These are phyloP conservation scores for Lindbergichthys nudifrons DNA, from an alignment of 2,797 vertebrate genomes.

Conservation along the genomic window DNA sequence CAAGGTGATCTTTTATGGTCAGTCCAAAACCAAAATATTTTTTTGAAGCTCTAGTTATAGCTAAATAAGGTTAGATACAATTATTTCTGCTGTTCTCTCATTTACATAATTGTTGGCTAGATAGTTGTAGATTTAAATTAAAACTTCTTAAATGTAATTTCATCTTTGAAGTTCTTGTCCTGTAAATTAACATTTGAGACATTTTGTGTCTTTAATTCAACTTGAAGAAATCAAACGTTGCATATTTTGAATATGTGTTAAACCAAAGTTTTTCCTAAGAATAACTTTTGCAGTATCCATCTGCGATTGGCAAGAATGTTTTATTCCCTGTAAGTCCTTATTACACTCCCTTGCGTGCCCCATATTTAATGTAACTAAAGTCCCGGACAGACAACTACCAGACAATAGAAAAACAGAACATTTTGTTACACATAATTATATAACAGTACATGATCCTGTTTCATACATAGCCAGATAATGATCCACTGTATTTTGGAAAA, in stretches of 20 bases:
- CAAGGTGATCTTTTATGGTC: no score
- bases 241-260: no score
- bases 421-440: not conserved
- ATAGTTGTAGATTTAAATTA: not conserved
- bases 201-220: no score
- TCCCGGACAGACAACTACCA: not conserved
- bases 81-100: not conserved
- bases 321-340: not conserved
- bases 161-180: not conserved
- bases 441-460: not conserved
- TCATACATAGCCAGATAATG: not conserved
- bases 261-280: not conserved
- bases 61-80: no score
- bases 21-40: no score
- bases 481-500: constrained; percentile 44
- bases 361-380: not conserved
- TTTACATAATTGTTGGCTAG: not conserved
- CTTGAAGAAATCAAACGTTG: no score
- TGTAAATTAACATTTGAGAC: not conserved
- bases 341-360: not conserved
- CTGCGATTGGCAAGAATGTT: not conserved
- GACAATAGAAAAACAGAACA: not conserved
- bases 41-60: no score
- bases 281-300: not conserved
- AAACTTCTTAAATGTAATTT: not conserved